phyloP scores from a whole-genome alignment of 30 jellyfish, hydroid and myxozoan genomes.

The Chironex yamaguchii region DNA sequence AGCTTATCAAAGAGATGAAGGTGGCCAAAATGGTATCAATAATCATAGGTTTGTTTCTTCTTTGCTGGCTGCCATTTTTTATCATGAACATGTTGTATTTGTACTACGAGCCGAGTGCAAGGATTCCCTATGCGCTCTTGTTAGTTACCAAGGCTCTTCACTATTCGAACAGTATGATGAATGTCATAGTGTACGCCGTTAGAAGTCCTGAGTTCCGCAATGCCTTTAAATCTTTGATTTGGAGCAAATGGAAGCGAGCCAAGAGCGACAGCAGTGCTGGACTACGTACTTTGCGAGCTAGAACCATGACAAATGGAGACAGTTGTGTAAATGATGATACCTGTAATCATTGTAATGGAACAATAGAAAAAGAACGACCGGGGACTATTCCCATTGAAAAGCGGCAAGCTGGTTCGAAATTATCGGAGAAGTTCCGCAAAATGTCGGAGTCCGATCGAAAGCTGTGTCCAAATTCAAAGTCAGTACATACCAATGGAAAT shows the following conservation, averaged over 20 bases:
- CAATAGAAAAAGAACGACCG: no score
- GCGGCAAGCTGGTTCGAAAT: no score
- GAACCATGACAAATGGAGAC: slow-evolving; percentile 52
- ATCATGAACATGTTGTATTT: slow-evolving; percentile 51
- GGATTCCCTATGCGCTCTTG: slow-evolving; percentile 14
- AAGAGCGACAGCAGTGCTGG: slow-evolving; percentile 67
- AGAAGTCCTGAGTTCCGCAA: slow-evolving; percentile 90
- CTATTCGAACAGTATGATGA: slow-evolving; percentile 88
- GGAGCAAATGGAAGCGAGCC: slow-evolving; percentile 54
- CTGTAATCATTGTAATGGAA: no score
- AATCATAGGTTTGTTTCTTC: slow-evolving; percentile 79
- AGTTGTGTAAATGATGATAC: background rate
- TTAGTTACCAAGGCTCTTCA: slow-evolving; percentile 60
- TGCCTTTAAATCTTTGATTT: slow-evolving; percentile 78
- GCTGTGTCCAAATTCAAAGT: no score
- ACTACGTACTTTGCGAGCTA: slow-evolving; percentile 25
- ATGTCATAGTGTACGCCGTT: slow-evolving; percentile 86
- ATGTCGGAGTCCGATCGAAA: no score
- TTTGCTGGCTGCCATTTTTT: slow-evolving; percentile 93
- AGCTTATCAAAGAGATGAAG: slow-evolving; percentile 75
- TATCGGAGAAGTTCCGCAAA: no score
- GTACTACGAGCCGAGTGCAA: slow-evolving; percentile 52
- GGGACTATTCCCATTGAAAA: no score
- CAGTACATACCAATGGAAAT: no score
- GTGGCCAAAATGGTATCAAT: slow-evolving; percentile 86